Base-by-base conservation (phyloP, 2,888 invertebrate genomes). In the Drosophila mimetica region DNA sequence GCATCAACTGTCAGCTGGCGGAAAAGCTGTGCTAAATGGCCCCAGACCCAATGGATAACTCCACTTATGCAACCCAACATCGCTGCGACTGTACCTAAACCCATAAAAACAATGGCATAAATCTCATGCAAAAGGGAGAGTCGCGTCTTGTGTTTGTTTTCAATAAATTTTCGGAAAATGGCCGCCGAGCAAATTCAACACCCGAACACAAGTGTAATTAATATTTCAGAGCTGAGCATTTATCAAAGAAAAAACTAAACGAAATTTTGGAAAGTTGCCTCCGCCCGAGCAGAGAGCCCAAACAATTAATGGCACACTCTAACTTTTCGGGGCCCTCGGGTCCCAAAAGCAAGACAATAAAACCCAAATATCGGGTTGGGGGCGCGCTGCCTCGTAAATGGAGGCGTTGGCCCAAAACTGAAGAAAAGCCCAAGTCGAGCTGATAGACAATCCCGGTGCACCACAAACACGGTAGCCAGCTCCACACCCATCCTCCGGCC, bases 281-380 rank as follows among this genome's bases (percentile, higher is more conserved):
- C 54, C 57, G 55, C 50, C 55, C 54, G 5, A 44, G 3, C 44
- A 2, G 18, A 34, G 57, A 47, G 52, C 74, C 51, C 75, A 76
- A 85, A 73, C 88, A 84, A 84, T 84, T 88, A 88, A 84, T 88
- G 83, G 88, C 83, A 84, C 88, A 84, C 83, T 84, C 82, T 78
- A 71, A 73, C 66, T 57, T 74, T 50, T 46, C n/a, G 57, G 66
- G 65, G 44, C 36, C 20, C 48, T 30, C 47, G 25, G 34, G 37
- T 39, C 59, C 58, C 36, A 55, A 50, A 67, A 53, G 57, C 75
- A 61, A 70, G 73, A 76, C 64, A 60, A 74, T 57, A 71, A 81
- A 46, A 79, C 65, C 47, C 11, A 85, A 70, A 46, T 69, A 59
- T 47, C 6, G 42, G 14, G 7, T 42, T 13, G 28, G 20, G 28